phyloP scores from a whole-genome alignment of 2,888 invertebrate species.

The Hyles lineata region DNA sequence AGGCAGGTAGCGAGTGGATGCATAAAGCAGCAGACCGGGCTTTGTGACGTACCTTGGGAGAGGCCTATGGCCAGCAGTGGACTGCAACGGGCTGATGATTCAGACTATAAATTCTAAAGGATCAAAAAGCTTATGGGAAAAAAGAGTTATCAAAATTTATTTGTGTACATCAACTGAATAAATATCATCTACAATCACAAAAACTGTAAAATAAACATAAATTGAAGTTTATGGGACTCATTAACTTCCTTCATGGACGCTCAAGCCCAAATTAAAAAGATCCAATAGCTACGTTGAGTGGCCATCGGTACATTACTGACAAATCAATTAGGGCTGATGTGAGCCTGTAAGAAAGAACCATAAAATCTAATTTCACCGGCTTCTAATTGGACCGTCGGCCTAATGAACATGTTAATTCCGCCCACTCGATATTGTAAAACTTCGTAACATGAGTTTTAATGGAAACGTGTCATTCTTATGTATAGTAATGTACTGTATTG shows the following conservation, averaged over 20 bases:
- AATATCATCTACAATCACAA: neutral
- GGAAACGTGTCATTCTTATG: neutral
- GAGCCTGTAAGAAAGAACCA: constrained; percentile 49
- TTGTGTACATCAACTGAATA: neutral
- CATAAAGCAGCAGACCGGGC: too few relatives aligned
- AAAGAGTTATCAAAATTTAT: too few relatives aligned
- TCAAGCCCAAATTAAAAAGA: neutral
- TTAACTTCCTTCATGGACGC: neutral
- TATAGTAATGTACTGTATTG: neutral
- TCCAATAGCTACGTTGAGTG: neutral
- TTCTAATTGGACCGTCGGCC: constrained; percentile 56
- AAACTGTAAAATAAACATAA: neutral
- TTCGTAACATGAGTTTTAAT: neutral
- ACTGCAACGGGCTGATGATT: too few relatives aligned
- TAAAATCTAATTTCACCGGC: constrained; percentile 56
- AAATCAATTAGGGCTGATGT: constrained; percentile 54
- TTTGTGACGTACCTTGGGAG: too few relatives aligned
- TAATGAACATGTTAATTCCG: constrained; percentile 59
- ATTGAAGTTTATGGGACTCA: neutral
- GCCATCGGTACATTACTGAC: constrained; percentile 33
- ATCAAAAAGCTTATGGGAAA: too few relatives aligned
- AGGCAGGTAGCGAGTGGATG: too few relatives aligned
- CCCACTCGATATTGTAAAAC: constrained; percentile 42
- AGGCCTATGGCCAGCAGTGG: too few relatives aligned
- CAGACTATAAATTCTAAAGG: too few relatives aligned